Conservation (phyloP, 2,113 vertebrate genomes). For the Dissostichus mawsoni region DNA sequence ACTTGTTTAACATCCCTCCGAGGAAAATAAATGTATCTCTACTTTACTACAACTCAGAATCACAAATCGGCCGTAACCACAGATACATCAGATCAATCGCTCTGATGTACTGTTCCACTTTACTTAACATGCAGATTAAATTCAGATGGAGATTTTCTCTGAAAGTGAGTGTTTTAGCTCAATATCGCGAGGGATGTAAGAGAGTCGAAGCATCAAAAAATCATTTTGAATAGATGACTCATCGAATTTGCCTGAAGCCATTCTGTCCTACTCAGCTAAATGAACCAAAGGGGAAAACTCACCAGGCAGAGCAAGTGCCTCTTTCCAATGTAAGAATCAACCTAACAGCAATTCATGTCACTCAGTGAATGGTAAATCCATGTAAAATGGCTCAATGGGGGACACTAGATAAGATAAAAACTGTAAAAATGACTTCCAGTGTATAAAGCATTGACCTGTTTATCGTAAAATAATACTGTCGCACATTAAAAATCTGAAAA, state of each 20-base stretch:
- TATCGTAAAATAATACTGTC: not conserved
- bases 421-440: not conserved
- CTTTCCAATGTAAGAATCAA: not conserved
- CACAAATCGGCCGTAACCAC: not conserved
- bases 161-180: conserved; percentile 26
- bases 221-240: conserved; percentile 43
- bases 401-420: not conserved
- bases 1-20: conserved; percentile 8
- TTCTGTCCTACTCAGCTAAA: conserved; percentile 51
- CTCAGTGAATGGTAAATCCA: not conserved
- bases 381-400: conserved; percentile 14
- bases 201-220: conserved; percentile 25
- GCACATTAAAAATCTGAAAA: not conserved
- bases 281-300: conserved; percentile 42
- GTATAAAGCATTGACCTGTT: conserved; percentile 2
- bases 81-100: conserved; percentile 18
- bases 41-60: conserved; percentile 15
- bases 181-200: conserved; percentile 33
- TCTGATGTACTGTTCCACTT: not conserved
- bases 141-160: conserved; percentile 10
- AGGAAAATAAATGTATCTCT: conserved; percentile 14
- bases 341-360: conserved; percentile 37
- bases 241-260: conserved; percentile 41
- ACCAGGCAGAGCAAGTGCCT: conserved; percentile 27
- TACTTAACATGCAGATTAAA: conserved; percentile 28